Evolutionary conservation across 2,797 vertebrate genomes (phyloP).

Genomic region (Falco naumanni): DNA sequence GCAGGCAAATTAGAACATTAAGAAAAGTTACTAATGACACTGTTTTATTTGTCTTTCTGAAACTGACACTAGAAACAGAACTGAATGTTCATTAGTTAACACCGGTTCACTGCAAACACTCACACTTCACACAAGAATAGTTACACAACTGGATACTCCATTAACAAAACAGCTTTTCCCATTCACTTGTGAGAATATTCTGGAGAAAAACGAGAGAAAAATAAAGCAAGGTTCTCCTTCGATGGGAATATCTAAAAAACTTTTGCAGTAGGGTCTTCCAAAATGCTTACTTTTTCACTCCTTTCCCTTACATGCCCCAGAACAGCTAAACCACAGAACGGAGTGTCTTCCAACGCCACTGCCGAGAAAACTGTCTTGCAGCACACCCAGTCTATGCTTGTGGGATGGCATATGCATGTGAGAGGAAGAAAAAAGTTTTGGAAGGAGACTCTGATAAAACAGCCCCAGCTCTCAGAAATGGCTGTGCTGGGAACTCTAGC

Average conservation of each 20-base stretch:
- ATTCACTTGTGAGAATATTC: background rate
- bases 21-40: background rate
- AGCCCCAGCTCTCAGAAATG: background rate
- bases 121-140: conserved; percentile 11
- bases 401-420: background rate
- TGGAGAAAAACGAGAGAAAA: background rate
- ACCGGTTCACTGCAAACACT: background rate
- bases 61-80: conserved; percentile 10
- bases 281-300: background rate
- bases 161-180: conserved; percentile 44
- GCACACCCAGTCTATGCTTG: background rate
- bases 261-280: background rate
- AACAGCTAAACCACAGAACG: conserved; percentile 13
- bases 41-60: conserved; percentile 21
- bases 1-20: background rate
- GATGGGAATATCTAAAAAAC: background rate
- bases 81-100: conserved; percentile 1
- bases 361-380: background rate
- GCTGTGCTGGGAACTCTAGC: background rate
- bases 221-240: background rate
- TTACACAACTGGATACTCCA: background rate
- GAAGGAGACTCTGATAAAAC: background rate
- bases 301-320: background rate
- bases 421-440: background rate
- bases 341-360: background rate